A percentile compares a stretch with the other conserved stretches of the same genome.
Conservation (phyloP, 2,797 vertebrate genomes). For the Halcyon chelicuti region DNA sequence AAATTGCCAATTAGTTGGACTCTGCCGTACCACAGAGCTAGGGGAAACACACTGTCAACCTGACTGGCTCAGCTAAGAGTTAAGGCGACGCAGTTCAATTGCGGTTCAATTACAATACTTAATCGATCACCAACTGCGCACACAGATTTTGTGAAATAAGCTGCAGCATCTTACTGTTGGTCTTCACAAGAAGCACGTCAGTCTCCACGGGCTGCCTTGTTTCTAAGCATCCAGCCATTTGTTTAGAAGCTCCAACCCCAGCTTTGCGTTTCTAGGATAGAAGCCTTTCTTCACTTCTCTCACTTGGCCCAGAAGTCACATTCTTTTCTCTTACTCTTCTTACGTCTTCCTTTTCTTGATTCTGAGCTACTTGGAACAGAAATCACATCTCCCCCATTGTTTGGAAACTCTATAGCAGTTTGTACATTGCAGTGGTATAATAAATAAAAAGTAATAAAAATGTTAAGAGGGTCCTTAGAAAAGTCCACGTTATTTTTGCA, state of each 20-base stretch:
- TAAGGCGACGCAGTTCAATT: neutral
- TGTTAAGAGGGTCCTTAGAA: conserved; percentile 17
- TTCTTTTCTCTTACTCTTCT: neutral
- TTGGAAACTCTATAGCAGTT: conserved; percentile 12
- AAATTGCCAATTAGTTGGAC: conserved; percentile 31
- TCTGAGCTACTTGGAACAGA: conserved; percentile 33
- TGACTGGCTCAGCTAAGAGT: neutral
- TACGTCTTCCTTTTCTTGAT: neutral
- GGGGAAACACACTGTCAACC: conserved; percentile 5
- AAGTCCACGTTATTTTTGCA: conserved; percentile 35
- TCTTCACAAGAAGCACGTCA: neutral
- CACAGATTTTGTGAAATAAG: neutral
- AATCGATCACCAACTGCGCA: neutral
- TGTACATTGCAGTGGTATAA: neutral
- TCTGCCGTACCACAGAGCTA: neutral
- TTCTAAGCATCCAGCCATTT: neutral
- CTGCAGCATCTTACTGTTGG: neutral
- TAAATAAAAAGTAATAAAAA: conserved; percentile 63
- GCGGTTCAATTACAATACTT: neutral
- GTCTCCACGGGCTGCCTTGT: neutral
- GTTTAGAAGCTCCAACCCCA: neutral
- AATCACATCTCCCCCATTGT: neutral
- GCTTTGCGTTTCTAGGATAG: neutral
- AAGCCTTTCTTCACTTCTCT: neutral
- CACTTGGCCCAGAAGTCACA: neutral